Evolutionary conservation across 2,113 vertebrate species (phyloP), one percentile per base, ranked within the genome.

Genomic region (Coturnix japonica): DNA sequence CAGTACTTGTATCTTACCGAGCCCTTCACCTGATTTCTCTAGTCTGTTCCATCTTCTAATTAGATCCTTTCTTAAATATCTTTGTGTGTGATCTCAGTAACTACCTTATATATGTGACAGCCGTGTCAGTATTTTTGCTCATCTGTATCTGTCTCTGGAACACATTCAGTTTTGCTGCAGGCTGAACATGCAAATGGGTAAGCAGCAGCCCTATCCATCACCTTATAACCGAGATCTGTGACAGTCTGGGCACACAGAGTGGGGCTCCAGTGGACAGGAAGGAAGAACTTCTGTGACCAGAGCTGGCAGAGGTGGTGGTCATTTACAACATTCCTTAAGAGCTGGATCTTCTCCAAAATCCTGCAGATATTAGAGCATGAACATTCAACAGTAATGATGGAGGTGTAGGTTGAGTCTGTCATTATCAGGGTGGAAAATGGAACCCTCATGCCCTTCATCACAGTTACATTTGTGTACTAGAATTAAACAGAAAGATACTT

Each of bases 11-110:
- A 20, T 26, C 26, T 30, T 46, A 61, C 31, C 23, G 53, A 44
- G 11, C 25, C 15, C 19, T 14, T 11, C 0, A 1, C 4, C 23
- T 51, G 18, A 41, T 23, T 3, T 7, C 23, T 5, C 2, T 18
- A 41, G 44, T 21, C 23, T 33, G 14, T 30, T 23, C 35, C 18
- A 35, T 23, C 23, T 19, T 61, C 69, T 51, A 14, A 61, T 28
- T 51, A 71, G 60, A 61, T 51, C 17, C 30, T 60, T 71, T 53
- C 46, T 71, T 35, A 30, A 30, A 19, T 30, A 18, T 9, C 23
- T 33, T 71, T 61, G 35, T 51, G 23, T 75, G 43, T 43, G 66
- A 75, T 65, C 30, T 57, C 23, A 39, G 13, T 26, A 23, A 35
- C 10, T 28, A 3, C 28, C 14, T 75, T 31, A 9, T 13, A 10